Base-by-base conservation (phyloP, 2,888 invertebrate genomes). In the Caenorhabditis sp. region DNA sequence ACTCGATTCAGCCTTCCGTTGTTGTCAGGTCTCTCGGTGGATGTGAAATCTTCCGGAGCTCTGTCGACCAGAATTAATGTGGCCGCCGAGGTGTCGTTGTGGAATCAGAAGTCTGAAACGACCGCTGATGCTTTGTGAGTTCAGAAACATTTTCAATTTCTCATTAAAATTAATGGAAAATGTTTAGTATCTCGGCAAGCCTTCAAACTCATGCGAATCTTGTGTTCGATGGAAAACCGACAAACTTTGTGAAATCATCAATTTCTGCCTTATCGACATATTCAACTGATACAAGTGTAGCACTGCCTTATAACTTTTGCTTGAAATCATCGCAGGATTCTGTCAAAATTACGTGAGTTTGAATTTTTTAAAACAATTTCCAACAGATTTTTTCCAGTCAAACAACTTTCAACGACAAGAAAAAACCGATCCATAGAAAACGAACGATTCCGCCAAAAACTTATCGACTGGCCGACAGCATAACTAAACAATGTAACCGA, bases 11-110 rank as follows among this genome's bases (percentile, higher is more conserved):
- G 68, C 0, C 51, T 77, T 21, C 81, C 81, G 0, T 68, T 81
- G 3, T 62, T 81, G 6, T 81, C 81, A 21, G 81, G 81, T 31
- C 57, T 78, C 54, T 69, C 74, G n/a, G 69, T 79, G 0, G 66
- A 74, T 43, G 53, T 81, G 23, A 57, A 43, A 23, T 76, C 78
- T 12, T 63, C 63, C 21, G 78, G 72, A 12, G 70, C 77, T 0
- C 58, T 69, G 10, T 67, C 69, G n/a, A n/a, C 69, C 19, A 57
- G 76, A 51, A 36, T 81, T 10, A 57, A 73, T 36, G 71, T 66
- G 1, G 71, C 77, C 0, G 70, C 66, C 21, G 77, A 77, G 31
- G 69, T 81, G 24, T 79, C 77, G 4, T 50, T 81, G 26, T 76
- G 79, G 79, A 72, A 76, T 51, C 67, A 73, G 27, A 77, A 77